A percentile compares a stretch with the other conserved stretches of the same genome.
phyloP scores from a whole-genome alignment of 2,888 invertebrate species.

The Sisyra nigra region DNA sequence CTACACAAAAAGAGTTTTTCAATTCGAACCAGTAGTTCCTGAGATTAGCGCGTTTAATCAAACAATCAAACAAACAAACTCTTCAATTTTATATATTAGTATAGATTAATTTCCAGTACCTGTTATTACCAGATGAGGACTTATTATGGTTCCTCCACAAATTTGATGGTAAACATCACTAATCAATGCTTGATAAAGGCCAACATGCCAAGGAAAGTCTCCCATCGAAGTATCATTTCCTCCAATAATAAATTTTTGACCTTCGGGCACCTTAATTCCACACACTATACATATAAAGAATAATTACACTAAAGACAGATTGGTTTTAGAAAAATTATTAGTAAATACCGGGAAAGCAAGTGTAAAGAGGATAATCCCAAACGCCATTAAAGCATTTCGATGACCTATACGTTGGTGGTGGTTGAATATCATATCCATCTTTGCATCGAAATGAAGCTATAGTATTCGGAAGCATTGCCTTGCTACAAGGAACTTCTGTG shows the following conservation, averaged over 20 bases:
- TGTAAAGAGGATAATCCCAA: slow-evolving; percentile 9
- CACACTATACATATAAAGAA: slow-evolving; percentile 18
- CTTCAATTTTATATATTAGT: no score
- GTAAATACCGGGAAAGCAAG: slow-evolving; percentile 9
- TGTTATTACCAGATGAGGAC: slow-evolving; percentile 17
- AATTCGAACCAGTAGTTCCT: no score
- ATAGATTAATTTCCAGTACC: slow-evolving; percentile 18
- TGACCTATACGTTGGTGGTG: background rate
- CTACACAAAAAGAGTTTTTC: no score
- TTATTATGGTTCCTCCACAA: slow-evolving; percentile 22
- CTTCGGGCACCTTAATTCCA: slow-evolving; percentile 19
- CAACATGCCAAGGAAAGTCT: slow-evolving; percentile 23
- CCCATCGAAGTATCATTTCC: slow-evolving; percentile 17
- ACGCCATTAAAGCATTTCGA: slow-evolving; percentile 8
- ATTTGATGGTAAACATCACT: slow-evolving; percentile 10
- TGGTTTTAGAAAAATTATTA: background rate
- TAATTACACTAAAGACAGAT: no score
- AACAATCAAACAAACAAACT: no score
- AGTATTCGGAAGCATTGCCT: slow-evolving; percentile 8
- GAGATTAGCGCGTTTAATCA: no score
- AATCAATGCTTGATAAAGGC: slow-evolving; percentile 15
- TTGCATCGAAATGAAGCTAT: slow-evolving; percentile 9
- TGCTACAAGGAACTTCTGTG: slow-evolving; percentile 4
- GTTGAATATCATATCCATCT: slow-evolving; percentile 5
- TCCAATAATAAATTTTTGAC: slow-evolving; percentile 17